phyloP scores from a whole-genome alignment of 2,888 invertebrate species.

The Micropterix aruncella region DNA sequence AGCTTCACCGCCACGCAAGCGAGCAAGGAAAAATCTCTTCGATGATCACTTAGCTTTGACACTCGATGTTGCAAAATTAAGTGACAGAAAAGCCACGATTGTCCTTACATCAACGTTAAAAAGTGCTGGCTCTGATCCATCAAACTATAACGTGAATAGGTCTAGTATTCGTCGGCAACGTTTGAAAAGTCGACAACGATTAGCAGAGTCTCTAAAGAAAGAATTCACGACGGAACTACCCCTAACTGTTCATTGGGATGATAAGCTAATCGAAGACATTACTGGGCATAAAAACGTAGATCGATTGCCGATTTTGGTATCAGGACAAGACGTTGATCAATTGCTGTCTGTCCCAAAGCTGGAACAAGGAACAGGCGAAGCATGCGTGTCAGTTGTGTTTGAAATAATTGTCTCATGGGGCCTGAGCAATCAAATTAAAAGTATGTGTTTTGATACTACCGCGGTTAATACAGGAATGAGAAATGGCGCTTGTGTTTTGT shows the following conservation, averaged over 20 bases:
- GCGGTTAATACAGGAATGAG: background rate
- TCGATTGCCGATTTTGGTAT: no score
- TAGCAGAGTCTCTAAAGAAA: no score
- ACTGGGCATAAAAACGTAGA: no score
- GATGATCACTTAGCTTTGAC: slow-evolving; percentile 1
- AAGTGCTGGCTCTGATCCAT: slow-evolving; percentile 3
- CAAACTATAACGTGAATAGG: slow-evolving; percentile 1
- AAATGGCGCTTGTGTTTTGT: background rate
- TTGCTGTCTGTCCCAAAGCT: background rate
- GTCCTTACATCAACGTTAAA: slow-evolving; percentile 5
- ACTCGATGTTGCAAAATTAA: slow-evolving; percentile 4
- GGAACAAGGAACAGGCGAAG: background rate
- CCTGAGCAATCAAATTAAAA: background rate
- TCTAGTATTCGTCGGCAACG: background rate
- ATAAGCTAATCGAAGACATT: no score
- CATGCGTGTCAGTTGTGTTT: background rate
- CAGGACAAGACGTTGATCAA: background rate
- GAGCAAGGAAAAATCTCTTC: slow-evolving; percentile 1
- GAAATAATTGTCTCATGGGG: background rate
- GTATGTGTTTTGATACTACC: background rate
- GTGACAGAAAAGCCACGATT: slow-evolving; percentile 6
- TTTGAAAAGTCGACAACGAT: background rate
- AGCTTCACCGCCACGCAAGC: slow-evolving; percentile 1
- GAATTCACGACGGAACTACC: no score
- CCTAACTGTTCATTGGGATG: no score